Base-by-base conservation (phyloP, 2,888 invertebrate species). In the Heliconius erato region DNA sequence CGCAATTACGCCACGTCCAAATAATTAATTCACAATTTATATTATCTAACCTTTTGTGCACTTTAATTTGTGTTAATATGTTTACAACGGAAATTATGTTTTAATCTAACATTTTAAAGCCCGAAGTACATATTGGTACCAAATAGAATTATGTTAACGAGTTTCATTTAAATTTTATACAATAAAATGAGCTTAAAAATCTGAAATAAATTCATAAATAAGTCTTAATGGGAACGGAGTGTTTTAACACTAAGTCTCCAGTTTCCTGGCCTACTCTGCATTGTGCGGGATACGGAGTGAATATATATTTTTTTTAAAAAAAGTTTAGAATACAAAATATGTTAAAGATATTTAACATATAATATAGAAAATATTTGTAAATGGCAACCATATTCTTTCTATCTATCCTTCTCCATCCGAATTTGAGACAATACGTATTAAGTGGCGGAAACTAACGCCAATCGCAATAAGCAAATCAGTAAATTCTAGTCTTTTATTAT, bases 1-100 rank as follows among this genome's bases (percentile, higher is more conserved):
- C 92, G 94, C 94, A 94, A 94, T 94, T 94, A 94, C 92, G 92
- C 94, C 94, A 93, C 94, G 94, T 92, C 90, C 92, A 93, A 93
- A 94, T 94, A 94, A 94, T 94, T 94, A 93, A 88, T 88, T 86
- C 90, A 90, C 89, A 90, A 91, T 92, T 91, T 74, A 54, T 67
- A 72, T 44, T 49, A 72, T 26, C 72, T 72, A 49, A 49, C 72
- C 44, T 26, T 49, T 72, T 72, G 72, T 72, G 16, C 72, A 44
- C 72, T 49, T 44, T 72, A 72, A 72, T 72, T 72, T 72, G 44
- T 72, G 71, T 44, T 26, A 72, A 44, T 44, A 72, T 72, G 26
- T 26, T 72, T 44, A 44, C n/a, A n/a, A 72, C 14, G n/a, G 40
- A 5, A 69, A 44, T 71, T 14, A 44, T 44, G 16, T 44, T 71